Conservation (phyloP, 2,113 vertebrate species). For the Benitochromis conjunctus region DNA sequence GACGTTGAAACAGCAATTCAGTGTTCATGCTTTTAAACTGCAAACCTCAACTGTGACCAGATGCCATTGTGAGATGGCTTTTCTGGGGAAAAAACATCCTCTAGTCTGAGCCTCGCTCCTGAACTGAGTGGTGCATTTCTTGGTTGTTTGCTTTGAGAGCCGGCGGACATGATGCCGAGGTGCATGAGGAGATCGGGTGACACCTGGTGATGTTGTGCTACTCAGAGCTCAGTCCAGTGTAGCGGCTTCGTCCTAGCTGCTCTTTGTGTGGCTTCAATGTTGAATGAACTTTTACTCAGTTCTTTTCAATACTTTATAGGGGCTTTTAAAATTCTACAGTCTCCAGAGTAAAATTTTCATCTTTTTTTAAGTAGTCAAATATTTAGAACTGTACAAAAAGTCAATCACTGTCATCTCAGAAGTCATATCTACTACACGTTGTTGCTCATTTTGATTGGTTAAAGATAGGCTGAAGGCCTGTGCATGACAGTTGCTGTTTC, state of each 20-base stretch:
- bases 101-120: too few species aligned
- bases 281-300: neutral
- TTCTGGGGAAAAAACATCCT: neutral
- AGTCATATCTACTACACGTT: neutral
- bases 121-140: neutral
- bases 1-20: neutral
- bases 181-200: neutral
- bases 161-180: neutral
- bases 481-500: neutral
- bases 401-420: neutral
- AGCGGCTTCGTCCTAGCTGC: neutral
- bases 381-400: neutral
- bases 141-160: neutral
- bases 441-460: neutral
- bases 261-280: neutral
- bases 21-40: neutral
- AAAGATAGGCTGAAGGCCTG: neutral
- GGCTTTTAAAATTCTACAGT: neutral
- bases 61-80: neutral
- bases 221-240: neutral
- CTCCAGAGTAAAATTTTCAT: neutral
- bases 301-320: neutral
- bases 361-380: neutral
- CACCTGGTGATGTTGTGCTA: neutral
- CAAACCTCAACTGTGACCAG: neutral